Evolutionary conservation across 2,888 invertebrate species (phyloP).

Genomic region (Neoaliturus tenellus): DNA sequence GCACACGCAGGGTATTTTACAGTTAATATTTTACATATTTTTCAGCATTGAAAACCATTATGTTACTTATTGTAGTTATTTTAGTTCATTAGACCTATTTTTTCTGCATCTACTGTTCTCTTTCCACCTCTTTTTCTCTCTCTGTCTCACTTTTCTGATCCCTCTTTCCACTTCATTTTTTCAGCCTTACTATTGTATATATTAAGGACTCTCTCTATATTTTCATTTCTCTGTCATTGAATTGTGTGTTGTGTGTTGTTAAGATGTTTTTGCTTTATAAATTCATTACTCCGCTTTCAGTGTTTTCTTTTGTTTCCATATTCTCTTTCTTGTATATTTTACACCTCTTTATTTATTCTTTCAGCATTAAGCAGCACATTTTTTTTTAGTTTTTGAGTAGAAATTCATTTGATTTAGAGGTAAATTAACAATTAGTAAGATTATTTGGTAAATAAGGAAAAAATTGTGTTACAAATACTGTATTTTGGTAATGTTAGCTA

Average conservation of each 20-base stretch:
- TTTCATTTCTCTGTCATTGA: constrained; percentile 50
- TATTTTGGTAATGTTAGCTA: constrained; percentile 15
- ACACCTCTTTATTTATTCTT: not conserved
- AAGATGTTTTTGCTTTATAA: constrained; percentile 48
- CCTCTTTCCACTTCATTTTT: constrained; percentile 56
- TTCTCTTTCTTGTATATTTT: constrained; percentile 4
- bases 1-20: constrained; percentile 50
- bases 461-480: constrained; percentile 3
- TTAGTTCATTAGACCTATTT: constrained; percentile 6
- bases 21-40: constrained; percentile 19
- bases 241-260: constrained; percentile 51
- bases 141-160: constrained; percentile 54
- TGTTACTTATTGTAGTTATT: constrained; percentile 24
- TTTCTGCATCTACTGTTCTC: constrained; percentile 13
- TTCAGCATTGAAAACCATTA: not conserved
- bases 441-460: not conserved
- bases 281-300: constrained; percentile 43
- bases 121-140: constrained; percentile 11
- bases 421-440: not conserved
- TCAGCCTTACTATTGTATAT: constrained; percentile 21
- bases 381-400: not conserved
- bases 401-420: not conserved
- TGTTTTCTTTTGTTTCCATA: constrained; percentile 38
- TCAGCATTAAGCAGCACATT: not conserved
- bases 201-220: constrained; percentile 31